These are phyloP conservation scores for Caenorhabditis sp. DNA, from an alignment of 2,888 invertebrate genomes.

Conservation along the genomic window DNA sequence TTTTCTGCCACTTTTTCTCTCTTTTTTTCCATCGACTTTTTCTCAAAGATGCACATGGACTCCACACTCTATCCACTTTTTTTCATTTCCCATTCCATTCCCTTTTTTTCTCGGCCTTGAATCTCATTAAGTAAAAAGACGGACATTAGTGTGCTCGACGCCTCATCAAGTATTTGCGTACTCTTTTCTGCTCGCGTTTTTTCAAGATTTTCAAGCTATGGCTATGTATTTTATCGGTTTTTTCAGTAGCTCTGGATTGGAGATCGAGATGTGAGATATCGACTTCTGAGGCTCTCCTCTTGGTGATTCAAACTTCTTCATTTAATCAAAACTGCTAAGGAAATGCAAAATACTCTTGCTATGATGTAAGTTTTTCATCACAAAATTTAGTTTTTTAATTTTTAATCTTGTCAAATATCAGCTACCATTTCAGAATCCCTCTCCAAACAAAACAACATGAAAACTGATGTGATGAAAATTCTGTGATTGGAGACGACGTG, in stretches of 20 bases:
- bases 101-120: not conserved
- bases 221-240: too few relatives aligned
- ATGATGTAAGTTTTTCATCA: too few relatives aligned
- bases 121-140: slow-evolving; percentile 43
- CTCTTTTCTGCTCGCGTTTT: too few relatives aligned
- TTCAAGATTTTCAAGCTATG: too few relatives aligned
- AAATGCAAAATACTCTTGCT: too few relatives aligned
- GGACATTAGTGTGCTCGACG: slow-evolving; percentile 1
- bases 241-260: slow-evolving; percentile 4
- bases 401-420: too few relatives aligned
- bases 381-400: too few relatives aligned
- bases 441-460: slow-evolving; percentile 32
- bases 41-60: too few relatives aligned
- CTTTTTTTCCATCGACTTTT: too few relatives aligned
- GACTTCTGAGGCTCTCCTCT: not conserved
- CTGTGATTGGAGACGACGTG: slow-evolving; percentile 75
- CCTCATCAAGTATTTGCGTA: not conserved
- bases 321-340: too few relatives aligned
- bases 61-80: not conserved
- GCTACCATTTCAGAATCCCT: slow-evolving; percentile 23
- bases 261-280: slow-evolving; percentile 31
- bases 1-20: too few relatives aligned
- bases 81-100: not conserved
- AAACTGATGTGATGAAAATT: slow-evolving; percentile 68
- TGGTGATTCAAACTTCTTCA: too few relatives aligned